Percentiles rank a stretch among this genome's conserved stretches.
Conservation (phyloP, 2,888 invertebrate species). For the Oxyteleia sp. region DNA sequence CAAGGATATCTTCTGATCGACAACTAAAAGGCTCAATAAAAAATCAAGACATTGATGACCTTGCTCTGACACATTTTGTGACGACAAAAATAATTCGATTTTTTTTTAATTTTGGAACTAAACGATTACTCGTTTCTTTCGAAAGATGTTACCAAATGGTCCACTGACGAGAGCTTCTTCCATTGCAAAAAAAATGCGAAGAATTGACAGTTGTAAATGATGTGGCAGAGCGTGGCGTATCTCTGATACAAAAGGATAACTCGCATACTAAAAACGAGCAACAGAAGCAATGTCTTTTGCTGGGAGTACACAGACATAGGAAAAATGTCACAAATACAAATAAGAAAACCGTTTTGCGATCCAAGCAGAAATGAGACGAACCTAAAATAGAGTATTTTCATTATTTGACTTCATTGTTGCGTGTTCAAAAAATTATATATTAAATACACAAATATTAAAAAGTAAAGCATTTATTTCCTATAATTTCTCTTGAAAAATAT, state of each 20-base stretch:
- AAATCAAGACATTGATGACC: background rate
- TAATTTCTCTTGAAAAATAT: too few species aligned
- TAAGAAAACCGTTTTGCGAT: too few species aligned
- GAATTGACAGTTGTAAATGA: constrained; percentile 32
- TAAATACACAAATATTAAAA: too few species aligned
- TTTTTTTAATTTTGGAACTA: constrained; percentile 10
- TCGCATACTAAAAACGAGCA: constrained; percentile 1
- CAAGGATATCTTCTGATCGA: background rate
- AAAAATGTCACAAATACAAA: too few species aligned
- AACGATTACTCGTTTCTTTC: constrained; percentile 5
- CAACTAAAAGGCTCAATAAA: background rate
- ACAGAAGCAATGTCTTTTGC: constrained; percentile 9
- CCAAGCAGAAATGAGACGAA: too few species aligned
- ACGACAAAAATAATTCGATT: constrained; percentile 6
- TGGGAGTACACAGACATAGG: too few species aligned
- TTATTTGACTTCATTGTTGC: too few species aligned
- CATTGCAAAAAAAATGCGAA: constrained; percentile 8
- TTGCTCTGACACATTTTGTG: constrained; percentile 16
- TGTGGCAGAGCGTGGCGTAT: constrained; percentile 26
- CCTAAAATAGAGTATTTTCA: too few species aligned
- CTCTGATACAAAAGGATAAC: constrained; percentile 23
- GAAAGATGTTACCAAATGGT: constrained; percentile 12
- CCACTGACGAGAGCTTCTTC: background rate
- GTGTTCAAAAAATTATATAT: too few species aligned
- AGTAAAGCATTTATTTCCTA: too few species aligned